phyloP scores from a whole-genome alignment of 64 coral and sea anemone species.

The Stylophora pistillata region DNA sequence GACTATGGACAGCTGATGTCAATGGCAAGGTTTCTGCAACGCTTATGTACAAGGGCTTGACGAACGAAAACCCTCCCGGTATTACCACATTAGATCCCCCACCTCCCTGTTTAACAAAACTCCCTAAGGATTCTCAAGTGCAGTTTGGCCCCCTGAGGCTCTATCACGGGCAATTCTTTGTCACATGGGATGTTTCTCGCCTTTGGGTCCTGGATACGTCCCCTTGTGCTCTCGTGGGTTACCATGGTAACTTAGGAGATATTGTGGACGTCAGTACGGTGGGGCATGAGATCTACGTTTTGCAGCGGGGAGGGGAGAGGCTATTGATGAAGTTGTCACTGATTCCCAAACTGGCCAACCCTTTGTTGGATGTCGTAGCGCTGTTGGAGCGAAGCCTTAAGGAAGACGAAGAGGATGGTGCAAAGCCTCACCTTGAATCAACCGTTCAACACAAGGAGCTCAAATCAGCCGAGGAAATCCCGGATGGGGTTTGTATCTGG shows the following conservation, averaged over 20 bases:
- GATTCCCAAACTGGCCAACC: constrained; percentile 81
- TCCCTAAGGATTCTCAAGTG: not conserved
- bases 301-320: constrained; percentile 68
- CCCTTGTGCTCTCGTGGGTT: constrained; percentile 76
- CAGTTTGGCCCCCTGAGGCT: constrained; percentile 75
- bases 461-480: not conserved
- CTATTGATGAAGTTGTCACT: constrained; percentile 74
- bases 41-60: constrained; percentile 83
- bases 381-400: constrained; percentile 21
- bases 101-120: not conserved
- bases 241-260: constrained; percentile 63
- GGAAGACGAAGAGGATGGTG: not conserved
- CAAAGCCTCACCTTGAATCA: not conserved
- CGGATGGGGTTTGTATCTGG: not conserved
- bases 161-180: constrained; percentile 82
- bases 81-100: constrained; percentile 54
- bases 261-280: constrained; percentile 85
- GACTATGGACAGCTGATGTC: constrained; percentile 80
- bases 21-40: constrained; percentile 83
- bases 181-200: constrained; percentile 73
- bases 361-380: constrained; percentile 52
- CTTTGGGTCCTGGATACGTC: constrained; percentile 89
- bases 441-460: not conserved
- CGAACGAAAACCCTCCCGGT: constrained; percentile 68
- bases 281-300: constrained; percentile 88